Evolutionary conservation across 2,888 invertebrate species (phyloP), one percentile per base, ranked within the genome.

Genomic region (Pyralis farinalis): DNA sequence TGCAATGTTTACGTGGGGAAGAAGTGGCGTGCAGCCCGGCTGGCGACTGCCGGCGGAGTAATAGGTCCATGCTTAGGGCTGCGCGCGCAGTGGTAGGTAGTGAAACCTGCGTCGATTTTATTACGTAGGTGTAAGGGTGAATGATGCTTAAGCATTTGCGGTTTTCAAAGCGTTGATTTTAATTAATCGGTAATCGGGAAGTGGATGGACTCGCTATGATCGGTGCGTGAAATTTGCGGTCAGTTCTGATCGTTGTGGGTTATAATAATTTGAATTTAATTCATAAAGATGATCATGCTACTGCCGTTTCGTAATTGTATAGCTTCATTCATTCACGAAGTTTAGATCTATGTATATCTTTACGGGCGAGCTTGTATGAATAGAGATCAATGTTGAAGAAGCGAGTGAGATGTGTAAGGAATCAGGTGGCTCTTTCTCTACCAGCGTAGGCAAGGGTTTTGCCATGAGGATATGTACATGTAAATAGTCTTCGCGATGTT

Each of bases 1-100:
- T 63, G 71, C 53, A 63, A 63, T 84, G 81, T 82, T 83, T 80
- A 78, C 71, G 64, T 74, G 55, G 55, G 49, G 59, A 57, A 66
- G 58, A 49, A 64, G 61, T 73, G 70, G 78, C 87, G 87, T 81
- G 87, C 72, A 63, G 77, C 87, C 87, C 77, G 79, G 87, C 85
- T 81, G 85, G 70, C 58, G 53, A 86, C 87, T 88, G 80, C 84
- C 87, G 87, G 85, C 85, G 74, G 59, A 83, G 78, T 87, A 76
- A 67, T 58, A 42, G 60, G 53, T 62, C 54, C 71, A 63, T 60
- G 73, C 63, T 71, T 56, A 37, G 52, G 37, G 43, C 40, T 85
- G 86, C 87, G 86, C 86, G 86, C 87, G 86, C 86, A 86, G 34
- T 57, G 51, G 8, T 49, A 39, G 39, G 11, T 49, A 33, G 49